Conservation (phyloP, 2,113 vertebrate species). For the Apodemus sylvaticus region DNA sequence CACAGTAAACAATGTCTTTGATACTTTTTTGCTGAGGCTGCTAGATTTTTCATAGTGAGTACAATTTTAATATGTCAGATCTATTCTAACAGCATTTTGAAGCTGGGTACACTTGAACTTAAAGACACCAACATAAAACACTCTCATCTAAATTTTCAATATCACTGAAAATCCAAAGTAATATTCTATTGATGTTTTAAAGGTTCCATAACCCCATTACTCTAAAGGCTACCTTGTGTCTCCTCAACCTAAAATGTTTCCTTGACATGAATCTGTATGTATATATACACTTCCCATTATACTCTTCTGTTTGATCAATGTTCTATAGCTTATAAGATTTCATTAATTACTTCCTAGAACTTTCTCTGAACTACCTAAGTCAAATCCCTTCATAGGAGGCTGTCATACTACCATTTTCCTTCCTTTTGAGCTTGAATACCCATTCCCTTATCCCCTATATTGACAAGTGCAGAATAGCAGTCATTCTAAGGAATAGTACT, state of each 20-base stretch:
- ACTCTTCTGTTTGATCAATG: not conserved
- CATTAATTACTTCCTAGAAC: not conserved
- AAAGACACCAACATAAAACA: not conserved
- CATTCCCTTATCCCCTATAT: not conserved
- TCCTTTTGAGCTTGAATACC: not conserved
- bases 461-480: not conserved
- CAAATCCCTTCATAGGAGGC: not conserved
- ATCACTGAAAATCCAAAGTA: not conserved
- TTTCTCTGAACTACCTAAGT: not conserved
- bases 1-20: not conserved
- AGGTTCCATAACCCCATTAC: not conserved
- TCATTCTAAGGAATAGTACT: not conserved
- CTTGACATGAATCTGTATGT: not conserved
- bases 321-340: not conserved
- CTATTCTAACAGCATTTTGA: conserved; percentile 9
- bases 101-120: not conserved
- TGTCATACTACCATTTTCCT: not conserved
- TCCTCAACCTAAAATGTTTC: not conserved
- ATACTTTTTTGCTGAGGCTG: not conserved
- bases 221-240: not conserved
- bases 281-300: not conserved
- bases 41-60: not conserved
- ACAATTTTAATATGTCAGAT: not conserved
- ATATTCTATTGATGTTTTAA: conserved; percentile 9
- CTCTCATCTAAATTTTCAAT: conserved; percentile 40